Evolutionary conservation across 2,888 invertebrate genomes (phyloP), one percentile per base, ranked within the genome.

Genomic region (Kryphioiulus occultus): DNA sequence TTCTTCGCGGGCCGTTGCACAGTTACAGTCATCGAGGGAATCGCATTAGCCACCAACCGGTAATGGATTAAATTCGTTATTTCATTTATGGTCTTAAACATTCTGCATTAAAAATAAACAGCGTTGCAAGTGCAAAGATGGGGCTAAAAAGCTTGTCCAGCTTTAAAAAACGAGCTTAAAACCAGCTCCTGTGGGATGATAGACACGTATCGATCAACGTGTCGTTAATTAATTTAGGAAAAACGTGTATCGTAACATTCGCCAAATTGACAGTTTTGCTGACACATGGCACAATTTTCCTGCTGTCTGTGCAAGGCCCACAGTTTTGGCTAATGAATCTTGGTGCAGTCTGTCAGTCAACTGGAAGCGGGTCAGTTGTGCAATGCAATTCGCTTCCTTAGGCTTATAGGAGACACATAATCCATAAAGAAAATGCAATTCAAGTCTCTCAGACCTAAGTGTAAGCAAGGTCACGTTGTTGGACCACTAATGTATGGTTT

Each of bases 51-150:
- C 68, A 68, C 68, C 68, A 68, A 68, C 9, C 68, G 26, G 68
- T 68, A 68, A 68, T 68, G 68, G 68, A 68, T 68, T 68, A 68
- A 68, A 68, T 68, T 68, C 26, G 68, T 68, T 68, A 68, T 68
- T 68, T 26, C 68, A 68, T 68, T 68, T 68, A 68, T n/a, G 68
- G 68, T 68, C 68, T 68, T 68, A 68, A 68, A 68, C 68, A 68
- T 68, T 26, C 26, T 68, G 26, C 68, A 26, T 68, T 68, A 68
- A 68, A 68, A 68, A 68, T 68, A 68, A 68, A 68, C 68, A 68
- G n/a, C 68, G n/a, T 22, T 7, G 59, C 59, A 7, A 59, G 59
- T 22, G 53, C 53, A 53, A 53, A 53, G 53, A 53, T 42, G n/a
- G n/a, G 53, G n/a, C 44, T n/a, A 53, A 53, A 53, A 53, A 7